These are phyloP conservation scores for Cantharis lateralis DNA, from an alignment of 2,888 invertebrate species.

Conservation along the genomic window DNA sequence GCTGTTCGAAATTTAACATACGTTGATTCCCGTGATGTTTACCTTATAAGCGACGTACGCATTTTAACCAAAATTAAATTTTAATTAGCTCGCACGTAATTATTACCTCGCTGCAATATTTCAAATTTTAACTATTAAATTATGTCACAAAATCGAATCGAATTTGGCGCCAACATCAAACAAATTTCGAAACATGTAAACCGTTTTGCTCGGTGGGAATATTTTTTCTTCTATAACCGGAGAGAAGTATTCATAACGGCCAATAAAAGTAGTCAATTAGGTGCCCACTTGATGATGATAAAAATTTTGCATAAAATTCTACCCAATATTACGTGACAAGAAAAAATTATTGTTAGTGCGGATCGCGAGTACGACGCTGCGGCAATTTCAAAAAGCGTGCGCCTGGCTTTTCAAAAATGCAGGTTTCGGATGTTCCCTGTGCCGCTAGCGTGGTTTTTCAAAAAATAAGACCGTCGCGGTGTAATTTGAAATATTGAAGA, in stretches of 20 bases:
- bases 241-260: slow-evolving; percentile 20
- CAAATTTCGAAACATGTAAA: neutral
- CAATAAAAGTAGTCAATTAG: slow-evolving; percentile 24
- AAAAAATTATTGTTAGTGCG: slow-evolving; percentile 18
- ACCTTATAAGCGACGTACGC: neutral
- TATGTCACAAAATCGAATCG: neutral
- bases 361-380: neutral
- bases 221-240: slow-evolving; percentile 3
- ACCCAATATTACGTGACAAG: slow-evolving; percentile 29
- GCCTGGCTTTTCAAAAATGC: neutral
- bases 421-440: neutral
- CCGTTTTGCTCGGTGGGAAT: neutral
- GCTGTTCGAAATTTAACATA: slow-evolving; percentile 5
- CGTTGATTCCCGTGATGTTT: slow-evolving; percentile 6
- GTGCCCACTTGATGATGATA: slow-evolving; percentile 13
- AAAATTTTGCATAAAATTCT: slow-evolving; percentile 27
- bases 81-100: slow-evolving; percentile 14
- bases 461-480: slow-evolving; percentile 6
- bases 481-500: slow-evolving; percentile 38
- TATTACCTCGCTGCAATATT: neutral
- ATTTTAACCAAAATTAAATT: slow-evolving; percentile 12
- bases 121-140: neutral
- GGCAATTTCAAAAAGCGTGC: neutral
- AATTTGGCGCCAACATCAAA: neutral
- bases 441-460: neutral